Evolutionary conservation across 2,888 invertebrate species (phyloP).

Genomic region (Diabrotica balteata): DNA sequence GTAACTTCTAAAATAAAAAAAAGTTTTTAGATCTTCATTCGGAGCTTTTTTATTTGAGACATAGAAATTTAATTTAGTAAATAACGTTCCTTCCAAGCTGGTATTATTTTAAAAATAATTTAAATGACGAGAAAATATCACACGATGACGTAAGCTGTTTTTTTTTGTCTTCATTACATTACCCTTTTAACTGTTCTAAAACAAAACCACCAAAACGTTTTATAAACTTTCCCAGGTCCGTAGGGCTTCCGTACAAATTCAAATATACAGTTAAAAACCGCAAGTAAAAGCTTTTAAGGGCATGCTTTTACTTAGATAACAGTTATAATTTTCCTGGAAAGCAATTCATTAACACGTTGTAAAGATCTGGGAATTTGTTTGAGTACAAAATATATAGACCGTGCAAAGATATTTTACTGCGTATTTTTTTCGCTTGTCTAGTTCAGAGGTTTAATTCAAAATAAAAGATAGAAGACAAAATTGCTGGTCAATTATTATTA

Average conservation of each 20-base stretch:
- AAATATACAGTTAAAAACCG: slow-evolving; percentile 17
- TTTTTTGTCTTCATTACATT: too few relatives aligned
- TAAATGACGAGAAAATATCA: too few relatives aligned
- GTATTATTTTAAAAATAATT: too few relatives aligned
- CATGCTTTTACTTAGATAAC: slow-evolving; percentile 26
- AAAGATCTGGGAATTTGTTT: slow-evolving; percentile 18
- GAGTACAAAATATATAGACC: slow-evolving; percentile 12
- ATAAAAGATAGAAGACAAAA: too few relatives aligned
- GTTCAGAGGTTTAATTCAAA: neutral
- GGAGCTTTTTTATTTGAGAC: too few relatives aligned
- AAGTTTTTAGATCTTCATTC: too few relatives aligned
- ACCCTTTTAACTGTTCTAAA: too few relatives aligned
- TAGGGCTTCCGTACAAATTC: slow-evolving; percentile 5
- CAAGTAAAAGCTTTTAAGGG: slow-evolving; percentile 31
- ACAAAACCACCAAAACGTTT: neutral
- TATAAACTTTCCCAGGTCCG: slow-evolving; percentile 8
- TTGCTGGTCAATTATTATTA: too few relatives aligned
- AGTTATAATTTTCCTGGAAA: slow-evolving; percentile 31
- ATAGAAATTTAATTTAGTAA: too few relatives aligned
- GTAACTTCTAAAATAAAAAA: too few relatives aligned
- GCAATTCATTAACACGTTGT: slow-evolving; percentile 33
- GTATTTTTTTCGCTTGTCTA: neutral
- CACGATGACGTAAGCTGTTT: too few relatives aligned
- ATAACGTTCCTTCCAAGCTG: too few relatives aligned
- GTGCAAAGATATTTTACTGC: neutral